Evolutionary conservation across 2,113 vertebrate species (phyloP).

Genomic region (Apteryx owenii): DNA sequence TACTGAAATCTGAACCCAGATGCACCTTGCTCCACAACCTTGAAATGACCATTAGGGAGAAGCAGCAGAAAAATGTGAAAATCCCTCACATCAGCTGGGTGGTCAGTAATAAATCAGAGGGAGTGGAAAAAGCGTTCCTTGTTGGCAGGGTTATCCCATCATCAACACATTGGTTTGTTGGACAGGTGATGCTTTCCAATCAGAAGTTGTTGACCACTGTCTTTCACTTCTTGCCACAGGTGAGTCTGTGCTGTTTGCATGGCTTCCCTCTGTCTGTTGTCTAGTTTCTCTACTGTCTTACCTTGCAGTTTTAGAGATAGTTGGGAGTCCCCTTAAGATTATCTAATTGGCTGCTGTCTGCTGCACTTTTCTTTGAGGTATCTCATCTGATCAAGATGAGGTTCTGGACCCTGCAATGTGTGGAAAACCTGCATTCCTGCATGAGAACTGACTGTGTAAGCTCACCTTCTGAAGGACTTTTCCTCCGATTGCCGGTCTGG

Average conservation of each 20-base stretch:
- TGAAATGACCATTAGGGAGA: neutral
- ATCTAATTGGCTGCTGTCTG: neutral
- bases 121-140: neutral
- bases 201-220: neutral
- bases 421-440: neutral
- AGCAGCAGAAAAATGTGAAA: neutral
- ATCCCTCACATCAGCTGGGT: neutral
- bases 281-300: neutral
- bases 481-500: neutral
- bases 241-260: neutral
- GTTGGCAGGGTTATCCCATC: neutral
- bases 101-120: neutral
- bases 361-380: neutral
- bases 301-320: neutral
- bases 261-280: neutral
- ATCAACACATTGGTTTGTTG: neutral
- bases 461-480: neutral
- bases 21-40: neutral
- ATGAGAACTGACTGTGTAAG: rapidly evolving
- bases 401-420: neutral
- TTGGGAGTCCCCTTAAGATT: neutral
- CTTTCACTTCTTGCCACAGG: neutral
- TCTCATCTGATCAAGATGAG: neutral
- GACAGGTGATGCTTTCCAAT: neutral
- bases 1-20: neutral